Evolutionary conservation across 2,888 invertebrate species (phyloP).

Genomic region (Chromoteleia sp.): DNA sequence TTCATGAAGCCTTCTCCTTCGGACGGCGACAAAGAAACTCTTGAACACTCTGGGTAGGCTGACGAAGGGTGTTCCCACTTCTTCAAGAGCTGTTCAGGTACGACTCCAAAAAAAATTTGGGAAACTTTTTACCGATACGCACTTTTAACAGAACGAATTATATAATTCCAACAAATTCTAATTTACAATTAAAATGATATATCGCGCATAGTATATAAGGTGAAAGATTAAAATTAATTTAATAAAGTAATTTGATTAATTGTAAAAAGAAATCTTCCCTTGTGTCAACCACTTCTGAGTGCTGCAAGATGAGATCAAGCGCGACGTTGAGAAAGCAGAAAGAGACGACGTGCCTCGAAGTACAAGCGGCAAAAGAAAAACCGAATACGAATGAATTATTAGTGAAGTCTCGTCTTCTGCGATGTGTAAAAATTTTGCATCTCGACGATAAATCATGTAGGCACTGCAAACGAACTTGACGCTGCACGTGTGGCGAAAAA

Average conservation of each 20-base stretch:
- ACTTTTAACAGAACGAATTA: neutral
- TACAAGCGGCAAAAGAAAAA: slow-evolving; percentile 47
- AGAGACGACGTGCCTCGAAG: slow-evolving; percentile 29
- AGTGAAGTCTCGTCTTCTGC: slow-evolving; percentile 37
- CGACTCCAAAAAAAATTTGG: slow-evolving; percentile 11
- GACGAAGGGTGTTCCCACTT: slow-evolving; percentile 66
- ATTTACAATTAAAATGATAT: neutral
- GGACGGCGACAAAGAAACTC: slow-evolving; percentile 71
- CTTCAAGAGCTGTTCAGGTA: slow-evolving; percentile 37
- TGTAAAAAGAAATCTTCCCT: slow-evolving; percentile 1
- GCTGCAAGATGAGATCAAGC: slow-evolving; percentile 27
- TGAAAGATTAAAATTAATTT: neutral
- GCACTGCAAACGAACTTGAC: slow-evolving; percentile 37
- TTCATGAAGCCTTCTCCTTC: slow-evolving; percentile 64
- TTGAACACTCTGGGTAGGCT: slow-evolving; percentile 68
- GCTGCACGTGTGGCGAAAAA: slow-evolving; percentile 18
- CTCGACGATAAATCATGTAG: slow-evolving; percentile 54
- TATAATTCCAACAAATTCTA: neutral
- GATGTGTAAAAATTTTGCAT: slow-evolving; percentile 64
- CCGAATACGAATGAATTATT: slow-evolving; percentile 65
- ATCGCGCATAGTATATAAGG: neutral
- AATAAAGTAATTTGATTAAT: neutral
- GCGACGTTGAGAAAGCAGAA: slow-evolving; percentile 32
- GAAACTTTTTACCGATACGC: neutral
- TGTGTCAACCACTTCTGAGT: neutral